Percentiles rank a stretch among this genome's conserved stretches.
Conservation (phyloP, 1,140 invertebrate genomes). For the Antheraea mylitta region DNA sequence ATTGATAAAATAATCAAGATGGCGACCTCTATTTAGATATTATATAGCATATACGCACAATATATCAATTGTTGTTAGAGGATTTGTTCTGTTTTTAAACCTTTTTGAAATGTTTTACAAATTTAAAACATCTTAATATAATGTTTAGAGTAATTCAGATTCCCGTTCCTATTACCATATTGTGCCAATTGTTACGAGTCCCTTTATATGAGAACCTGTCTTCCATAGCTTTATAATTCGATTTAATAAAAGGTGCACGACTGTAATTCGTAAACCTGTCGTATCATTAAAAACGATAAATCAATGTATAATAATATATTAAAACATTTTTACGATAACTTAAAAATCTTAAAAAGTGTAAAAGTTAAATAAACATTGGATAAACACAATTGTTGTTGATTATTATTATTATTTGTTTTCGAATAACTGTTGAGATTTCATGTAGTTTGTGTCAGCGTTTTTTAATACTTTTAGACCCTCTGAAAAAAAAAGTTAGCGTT, state of each 20-base stretch:
- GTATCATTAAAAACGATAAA: slow-evolving; percentile 43
- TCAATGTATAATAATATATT: slow-evolving; percentile 64
- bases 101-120: slow-evolving; percentile 24
- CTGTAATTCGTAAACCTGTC: neutral
- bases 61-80: slow-evolving; percentile 14
- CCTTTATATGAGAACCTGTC: slow-evolving; percentile 51
- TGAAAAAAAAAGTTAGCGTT: slow-evolving; percentile 31
- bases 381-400: slow-evolving; percentile 45
- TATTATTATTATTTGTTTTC: slow-evolving; percentile 43
- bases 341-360: slow-evolving; percentile 60
- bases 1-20: neutral
- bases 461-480: slow-evolving; percentile 66
- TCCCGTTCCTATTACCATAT: slow-evolving; percentile 43
- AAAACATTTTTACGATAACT: slow-evolving; percentile 70
- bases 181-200: slow-evolving; percentile 44
- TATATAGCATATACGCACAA: slow-evolving; percentile 14
- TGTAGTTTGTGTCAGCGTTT: slow-evolving; percentile 36
- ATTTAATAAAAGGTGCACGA: slow-evolving; percentile 29
- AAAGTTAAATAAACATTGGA: slow-evolving; percentile 66
- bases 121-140: slow-evolving; percentile 16
- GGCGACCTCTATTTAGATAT: slow-evolving; percentile 1
- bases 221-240: slow-evolving; percentile 64
- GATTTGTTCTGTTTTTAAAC: slow-evolving; percentile 20
- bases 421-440: slow-evolving; percentile 57
- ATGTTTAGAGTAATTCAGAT: slow-evolving; percentile 25